These are phyloP conservation scores for Cetoscarus ocellatus DNA, from an alignment of 2,797 vertebrate genomes.

Conservation along the genomic window DNA sequence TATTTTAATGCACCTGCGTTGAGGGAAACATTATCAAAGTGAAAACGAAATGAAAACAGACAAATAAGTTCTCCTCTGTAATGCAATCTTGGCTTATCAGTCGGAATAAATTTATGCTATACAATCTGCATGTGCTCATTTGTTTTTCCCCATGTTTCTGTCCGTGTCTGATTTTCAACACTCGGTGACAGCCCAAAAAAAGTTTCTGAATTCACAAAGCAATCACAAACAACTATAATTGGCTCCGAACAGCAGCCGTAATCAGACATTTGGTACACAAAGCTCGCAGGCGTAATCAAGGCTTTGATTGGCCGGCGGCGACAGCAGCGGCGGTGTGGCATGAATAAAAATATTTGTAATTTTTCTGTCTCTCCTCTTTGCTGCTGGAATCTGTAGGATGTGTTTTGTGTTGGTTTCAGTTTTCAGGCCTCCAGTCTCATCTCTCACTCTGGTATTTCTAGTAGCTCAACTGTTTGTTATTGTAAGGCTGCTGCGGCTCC, in stretches of 20 bases:
- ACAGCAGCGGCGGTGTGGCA: background rate
- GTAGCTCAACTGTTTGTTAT: conserved; percentile 81
- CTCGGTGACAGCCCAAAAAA: background rate
- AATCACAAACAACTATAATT: conserved; percentile 34
- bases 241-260: background rate
- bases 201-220: conserved; percentile 22
- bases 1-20: too few relatives aligned
- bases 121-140: conserved; percentile 1
- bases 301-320: conserved; percentile 25
- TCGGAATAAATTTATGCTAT: background rate
- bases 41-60: background rate
- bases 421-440: conserved; percentile 61
- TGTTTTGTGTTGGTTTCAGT: conserved; percentile 68
- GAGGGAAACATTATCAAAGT: too few relatives aligned
- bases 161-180: background rate
- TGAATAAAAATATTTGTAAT: conserved; percentile 68
- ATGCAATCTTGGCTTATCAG: too few relatives aligned
- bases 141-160: background rate
- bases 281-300: conserved; percentile 28
- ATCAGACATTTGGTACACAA: conserved; percentile 34
- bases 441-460: conserved; percentile 76
- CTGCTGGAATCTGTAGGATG: conserved; percentile 60
- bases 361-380: conserved; percentile 42
- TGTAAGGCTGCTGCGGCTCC: conserved; percentile 65
- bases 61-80: background rate